Evolutionary conservation across 2,888 invertebrate genomes (phyloP), one percentile per base, ranked within the genome.

Genomic region (Phalera bucephala): DNA sequence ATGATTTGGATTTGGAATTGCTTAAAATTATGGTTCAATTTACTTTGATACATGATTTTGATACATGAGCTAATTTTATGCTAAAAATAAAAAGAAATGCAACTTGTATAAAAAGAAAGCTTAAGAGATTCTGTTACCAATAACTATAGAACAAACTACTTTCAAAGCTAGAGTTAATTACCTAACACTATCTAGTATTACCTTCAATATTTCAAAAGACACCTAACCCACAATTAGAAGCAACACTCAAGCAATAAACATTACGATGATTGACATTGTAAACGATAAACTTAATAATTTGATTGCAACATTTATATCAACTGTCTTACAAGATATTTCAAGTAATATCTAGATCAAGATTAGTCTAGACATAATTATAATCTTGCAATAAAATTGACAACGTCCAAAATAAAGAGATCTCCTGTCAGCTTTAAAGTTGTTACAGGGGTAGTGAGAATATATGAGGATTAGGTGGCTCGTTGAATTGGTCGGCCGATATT

Each of bases 401-500:
- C 32, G 37, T 10, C 57, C 45, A 52, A 45, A 44, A 40, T 46
- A 53, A 43, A 36, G 25, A 51, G 46, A 54, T 43, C 52, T 36
- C 26, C 8, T n/a, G 13, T 43, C 38, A 60, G 45, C 45, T 47
- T 48, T 50, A 29, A 32, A 40, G 40, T 17, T 47, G 47, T 33
- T 44, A 38, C 43, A 27, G 34, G 32, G 8, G 25, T 34, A 52
- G 45, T 47, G 31, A 44, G 20, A 33, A 42, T 27, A 36, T 23
- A 12, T 28, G 36, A 31, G 49, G 49, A 43, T 52, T 44, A 49
- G 38, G 40, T 46, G 46, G 34, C 48, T 51, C 30, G 45, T 36
- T 41, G 36, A 38, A 48, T 56, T 60, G 56, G 53, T 49, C 41
- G 38, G 38, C 35, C 45, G 45, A 44, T 40, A 59, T 48, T 49